Evolutionary conservation across 2,888 invertebrate species (phyloP).

Genomic region (Cylindroiulus punctatus): DNA sequence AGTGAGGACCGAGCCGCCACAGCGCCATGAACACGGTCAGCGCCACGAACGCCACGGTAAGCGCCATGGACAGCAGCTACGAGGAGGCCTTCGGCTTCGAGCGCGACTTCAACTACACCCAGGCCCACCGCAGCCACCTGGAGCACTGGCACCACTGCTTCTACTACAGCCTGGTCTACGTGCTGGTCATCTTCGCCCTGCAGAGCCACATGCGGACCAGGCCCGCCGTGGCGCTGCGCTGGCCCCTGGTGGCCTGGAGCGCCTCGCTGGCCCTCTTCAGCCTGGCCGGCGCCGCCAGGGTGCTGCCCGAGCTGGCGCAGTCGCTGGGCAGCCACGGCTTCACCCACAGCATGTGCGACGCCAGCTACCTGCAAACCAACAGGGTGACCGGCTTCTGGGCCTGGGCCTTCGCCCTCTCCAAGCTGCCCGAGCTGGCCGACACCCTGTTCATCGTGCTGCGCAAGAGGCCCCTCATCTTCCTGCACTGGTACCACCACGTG

Average conservation of each 20-base stretch:
- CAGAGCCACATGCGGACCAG: not conserved
- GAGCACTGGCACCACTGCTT: not conserved
- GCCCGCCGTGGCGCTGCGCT: not conserved
- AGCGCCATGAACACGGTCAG: not conserved
- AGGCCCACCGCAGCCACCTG: no score
- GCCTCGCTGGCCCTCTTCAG: not conserved
- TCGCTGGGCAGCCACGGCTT: not conserved
- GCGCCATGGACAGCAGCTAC: not conserved
- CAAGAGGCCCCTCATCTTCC: conserved; percentile 92
- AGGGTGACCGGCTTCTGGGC: conserved; percentile 85
- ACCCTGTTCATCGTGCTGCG: conserved; percentile 89
- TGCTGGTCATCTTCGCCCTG: not conserved
- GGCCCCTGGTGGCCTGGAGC: not conserved
- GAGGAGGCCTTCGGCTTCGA: not conserved
- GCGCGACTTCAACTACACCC: not conserved
- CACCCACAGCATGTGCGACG: not conserved
- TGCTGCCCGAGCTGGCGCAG: not conserved
- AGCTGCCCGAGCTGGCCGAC: conserved; percentile 95
- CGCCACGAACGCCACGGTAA: not conserved
- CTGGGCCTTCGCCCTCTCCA: conserved; percentile 95
- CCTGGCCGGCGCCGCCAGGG: not conserved
- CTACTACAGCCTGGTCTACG: not conserved
- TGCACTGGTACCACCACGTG: conserved; percentile 79
- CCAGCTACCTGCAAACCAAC: not conserved
- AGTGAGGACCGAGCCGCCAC: no score